Percentiles rank a stretch among this genome's conserved stretches.
Evolutionary conservation across 2,113 vertebrate genomes (phyloP).

Genomic region (Corynorhinus townsendii): DNA sequence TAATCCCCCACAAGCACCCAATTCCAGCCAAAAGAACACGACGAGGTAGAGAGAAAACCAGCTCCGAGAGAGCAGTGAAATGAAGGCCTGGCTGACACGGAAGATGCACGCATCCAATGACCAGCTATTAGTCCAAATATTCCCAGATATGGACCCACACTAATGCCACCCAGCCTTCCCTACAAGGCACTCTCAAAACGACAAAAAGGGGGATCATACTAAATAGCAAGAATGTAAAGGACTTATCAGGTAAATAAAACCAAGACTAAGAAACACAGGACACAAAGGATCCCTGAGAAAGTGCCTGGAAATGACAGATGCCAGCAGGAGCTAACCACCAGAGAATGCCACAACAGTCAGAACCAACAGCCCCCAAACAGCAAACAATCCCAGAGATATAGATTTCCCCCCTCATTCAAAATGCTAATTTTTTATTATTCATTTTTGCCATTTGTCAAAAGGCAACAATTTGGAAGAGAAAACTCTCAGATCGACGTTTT

Average conservation of each 20-base stretch:
- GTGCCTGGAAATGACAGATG: conserved; percentile 44
- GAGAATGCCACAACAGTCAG: conserved; percentile 47
- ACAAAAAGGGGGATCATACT: not conserved
- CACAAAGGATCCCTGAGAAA: conserved; percentile 21
- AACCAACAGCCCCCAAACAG: conserved; percentile 63
- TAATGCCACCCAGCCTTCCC: conserved; percentile 59
- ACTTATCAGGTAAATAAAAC: conserved; percentile 50
- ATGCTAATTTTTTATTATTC: conserved; percentile 74
- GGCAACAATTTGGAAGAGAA: conserved; percentile 69
- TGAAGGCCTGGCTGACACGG: not conserved
- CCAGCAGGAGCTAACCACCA: conserved; percentile 33
- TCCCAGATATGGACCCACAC: conserved; percentile 43
- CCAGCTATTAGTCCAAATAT: conserved; percentile 57
- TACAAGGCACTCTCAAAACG: conserved; percentile 34
- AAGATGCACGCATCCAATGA: conserved; percentile 48
- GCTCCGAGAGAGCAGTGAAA: not conserved
- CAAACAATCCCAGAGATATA: conserved; percentile 56
- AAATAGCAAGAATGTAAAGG: not conserved
- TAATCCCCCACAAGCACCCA: conserved; percentile 66
- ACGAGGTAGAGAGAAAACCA: conserved; percentile 38
- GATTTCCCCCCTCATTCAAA: conserved; percentile 48
- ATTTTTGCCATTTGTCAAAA: conserved; percentile 77
- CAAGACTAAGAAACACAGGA: not conserved
- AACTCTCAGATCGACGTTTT: conserved; percentile 56
- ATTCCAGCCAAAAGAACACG: conserved; percentile 63